Evolutionary conservation across 2,113 vertebrate genomes (phyloP).

Genomic region (Tinamus guttatus): DNA sequence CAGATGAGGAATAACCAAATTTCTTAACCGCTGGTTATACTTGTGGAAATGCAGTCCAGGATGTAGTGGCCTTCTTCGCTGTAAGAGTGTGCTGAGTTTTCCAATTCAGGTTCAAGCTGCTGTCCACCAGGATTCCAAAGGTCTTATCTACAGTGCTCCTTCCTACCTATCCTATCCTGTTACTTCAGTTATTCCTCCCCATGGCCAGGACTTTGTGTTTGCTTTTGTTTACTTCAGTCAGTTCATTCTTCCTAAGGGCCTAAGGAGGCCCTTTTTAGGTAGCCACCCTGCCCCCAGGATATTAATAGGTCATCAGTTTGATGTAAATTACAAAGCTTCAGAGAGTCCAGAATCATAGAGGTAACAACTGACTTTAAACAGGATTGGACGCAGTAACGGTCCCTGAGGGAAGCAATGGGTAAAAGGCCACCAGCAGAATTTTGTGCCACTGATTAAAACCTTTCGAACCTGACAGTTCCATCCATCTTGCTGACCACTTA

Average conservation of each 20-base stretch:
- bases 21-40: not conserved
- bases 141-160: not conserved
- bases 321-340: fast-evolving
- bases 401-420: not conserved
- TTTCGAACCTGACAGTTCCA: not conserved
- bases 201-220: not conserved
- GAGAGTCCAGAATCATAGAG: not conserved
- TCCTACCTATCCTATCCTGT: not conserved
- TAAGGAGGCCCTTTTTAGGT: not conserved
- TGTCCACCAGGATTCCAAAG: not conserved
- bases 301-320: not conserved
- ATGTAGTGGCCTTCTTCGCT: not conserved
- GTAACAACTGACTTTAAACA: not conserved
- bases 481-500: not conserved
- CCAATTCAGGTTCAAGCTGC: not conserved
- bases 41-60: not conserved
- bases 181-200: not conserved
- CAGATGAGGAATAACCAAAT: not conserved
- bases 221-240: not conserved
- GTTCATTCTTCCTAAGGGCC: not conserved
- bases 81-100: not conserved
- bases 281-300: not conserved
- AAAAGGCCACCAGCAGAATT: not conserved
- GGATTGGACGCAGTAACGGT: not conserved
- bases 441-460: not conserved